A percentile compares a stretch with the other conserved stretches of the same genome.
phyloP scores from a whole-genome alignment of 35 echinoderm and acorn worm genomes.

The Lytechinus pictus region DNA sequence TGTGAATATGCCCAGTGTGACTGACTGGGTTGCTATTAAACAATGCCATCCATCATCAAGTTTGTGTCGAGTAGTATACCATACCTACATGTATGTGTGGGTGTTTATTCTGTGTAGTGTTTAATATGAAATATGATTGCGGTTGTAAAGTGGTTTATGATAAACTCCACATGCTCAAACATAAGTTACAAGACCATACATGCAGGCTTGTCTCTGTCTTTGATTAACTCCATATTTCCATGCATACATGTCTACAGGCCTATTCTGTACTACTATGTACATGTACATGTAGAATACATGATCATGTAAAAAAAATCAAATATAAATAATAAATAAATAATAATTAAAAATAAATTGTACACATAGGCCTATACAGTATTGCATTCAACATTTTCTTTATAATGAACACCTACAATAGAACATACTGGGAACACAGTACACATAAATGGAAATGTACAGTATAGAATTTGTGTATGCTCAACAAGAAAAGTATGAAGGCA shows the following conservation, averaged over 20 bases:
- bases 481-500: too few relatives aligned
- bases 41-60: background rate
- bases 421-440: background rate
- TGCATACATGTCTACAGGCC: too few relatives aligned
- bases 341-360: too few relatives aligned
- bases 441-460: background rate
- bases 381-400: background rate
- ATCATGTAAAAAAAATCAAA: too few relatives aligned
- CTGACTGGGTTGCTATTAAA: background rate
- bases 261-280: background rate
- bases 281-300: background rate
- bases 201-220: background rate
- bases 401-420: background rate
- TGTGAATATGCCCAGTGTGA: too few relatives aligned
- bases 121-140: background rate
- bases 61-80: background rate
- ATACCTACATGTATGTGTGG: background rate
- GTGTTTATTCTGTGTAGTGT: background rate
- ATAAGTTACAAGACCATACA: background rate
- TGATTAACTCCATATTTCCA: too few relatives aligned
- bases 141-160: background rate
- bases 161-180: background rate
- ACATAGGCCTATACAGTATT: background rate
- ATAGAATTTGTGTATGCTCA: too few relatives aligned
- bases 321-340: too few relatives aligned